Evolutionary conservation across 1,140 invertebrate species (phyloP).

Genomic region (Drosophila arawakana): DNA sequence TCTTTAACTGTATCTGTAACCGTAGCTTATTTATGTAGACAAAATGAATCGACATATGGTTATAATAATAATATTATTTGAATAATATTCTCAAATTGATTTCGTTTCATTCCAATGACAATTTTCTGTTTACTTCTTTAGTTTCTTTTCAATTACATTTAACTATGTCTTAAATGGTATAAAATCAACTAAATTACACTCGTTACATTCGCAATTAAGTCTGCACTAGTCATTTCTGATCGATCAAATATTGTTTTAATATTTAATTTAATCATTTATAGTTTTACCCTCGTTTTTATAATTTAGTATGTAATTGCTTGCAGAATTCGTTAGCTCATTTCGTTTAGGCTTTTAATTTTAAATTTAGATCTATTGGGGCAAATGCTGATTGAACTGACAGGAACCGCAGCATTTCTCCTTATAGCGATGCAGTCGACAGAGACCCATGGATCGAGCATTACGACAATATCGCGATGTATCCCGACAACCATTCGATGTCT

Average conservation of each 20-base stretch:
- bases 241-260: conserved; percentile 7
- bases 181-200: conserved; percentile 33
- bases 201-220: conserved; percentile 31
- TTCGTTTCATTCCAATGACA: conserved; percentile 17
- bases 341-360: neutral
- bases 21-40: conserved; percentile 19
- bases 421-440: conserved; percentile 92
- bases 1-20: conserved; percentile 9
- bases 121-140: conserved; percentile 25
- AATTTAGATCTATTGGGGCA: conserved; percentile 45
- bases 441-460: conserved; percentile 92
- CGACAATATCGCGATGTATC: conserved; percentile 92
- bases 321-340: conserved; percentile 36
- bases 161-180: conserved; percentile 39
- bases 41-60: conserved; percentile 33
- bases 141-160: conserved; percentile 41
- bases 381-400: conserved; percentile 85
- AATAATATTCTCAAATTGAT: conserved; percentile 31
- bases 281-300: conserved; percentile 34
- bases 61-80: conserved; percentile 5
- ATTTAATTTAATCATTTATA: conserved; percentile 47
- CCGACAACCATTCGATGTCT: conserved; percentile 85
- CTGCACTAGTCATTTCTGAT: conserved; percentile 16
- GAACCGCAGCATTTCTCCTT: conserved; percentile 93
- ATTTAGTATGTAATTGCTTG: conserved; percentile 64